Percentiles rank a stretch among this genome's conserved stretches.
phyloP scores from a whole-genome alignment of 1,140 invertebrate species.

The Hylaeus anthracinus region DNA sequence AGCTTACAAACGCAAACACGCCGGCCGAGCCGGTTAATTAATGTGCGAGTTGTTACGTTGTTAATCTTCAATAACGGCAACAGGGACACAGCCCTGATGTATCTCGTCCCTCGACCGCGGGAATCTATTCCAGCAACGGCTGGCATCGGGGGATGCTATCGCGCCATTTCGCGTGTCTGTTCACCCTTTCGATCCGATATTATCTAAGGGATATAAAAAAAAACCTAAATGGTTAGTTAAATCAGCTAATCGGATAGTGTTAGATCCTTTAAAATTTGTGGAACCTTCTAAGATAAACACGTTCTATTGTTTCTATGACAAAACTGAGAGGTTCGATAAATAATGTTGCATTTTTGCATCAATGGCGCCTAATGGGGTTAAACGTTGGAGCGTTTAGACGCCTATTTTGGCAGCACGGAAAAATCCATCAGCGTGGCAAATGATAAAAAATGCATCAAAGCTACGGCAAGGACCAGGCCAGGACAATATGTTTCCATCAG shows the following conservation, averaged over 20 bases:
- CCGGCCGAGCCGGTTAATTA: conserved; percentile 70
- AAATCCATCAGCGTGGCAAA: conserved; percentile 17
- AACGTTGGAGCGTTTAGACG: too few relatives aligned
- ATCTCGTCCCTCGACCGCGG: conserved; percentile 1
- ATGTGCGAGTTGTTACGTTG: conserved; percentile 72
- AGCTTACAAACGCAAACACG: conserved; percentile 68
- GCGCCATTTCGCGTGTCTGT: neutral
- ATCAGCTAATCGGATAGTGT: too few relatives aligned
- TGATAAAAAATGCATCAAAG: conserved; percentile 39
- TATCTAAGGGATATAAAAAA: too few relatives aligned
- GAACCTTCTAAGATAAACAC: too few relatives aligned
- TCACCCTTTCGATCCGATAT: neutral
- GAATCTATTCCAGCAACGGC: neutral
- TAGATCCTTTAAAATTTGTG: too few relatives aligned
- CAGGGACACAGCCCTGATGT: conserved; percentile 25
- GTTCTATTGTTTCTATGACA: too few relatives aligned
- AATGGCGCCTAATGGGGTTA: too few relatives aligned
- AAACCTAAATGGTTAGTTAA: too few relatives aligned
- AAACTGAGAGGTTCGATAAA: too few relatives aligned
- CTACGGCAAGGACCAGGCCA: conserved; percentile 1
- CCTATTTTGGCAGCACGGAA: too few relatives aligned
- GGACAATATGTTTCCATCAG: conserved; percentile 43
- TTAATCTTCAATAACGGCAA: conserved; percentile 63
- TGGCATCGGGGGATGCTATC: neutral
- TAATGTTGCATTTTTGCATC: too few relatives aligned